A percentile compares a stretch with the other conserved stretches of the same genome.
Conservation (phyloP, 2,797 vertebrate species). For the Halcyon chelicuti region DNA sequence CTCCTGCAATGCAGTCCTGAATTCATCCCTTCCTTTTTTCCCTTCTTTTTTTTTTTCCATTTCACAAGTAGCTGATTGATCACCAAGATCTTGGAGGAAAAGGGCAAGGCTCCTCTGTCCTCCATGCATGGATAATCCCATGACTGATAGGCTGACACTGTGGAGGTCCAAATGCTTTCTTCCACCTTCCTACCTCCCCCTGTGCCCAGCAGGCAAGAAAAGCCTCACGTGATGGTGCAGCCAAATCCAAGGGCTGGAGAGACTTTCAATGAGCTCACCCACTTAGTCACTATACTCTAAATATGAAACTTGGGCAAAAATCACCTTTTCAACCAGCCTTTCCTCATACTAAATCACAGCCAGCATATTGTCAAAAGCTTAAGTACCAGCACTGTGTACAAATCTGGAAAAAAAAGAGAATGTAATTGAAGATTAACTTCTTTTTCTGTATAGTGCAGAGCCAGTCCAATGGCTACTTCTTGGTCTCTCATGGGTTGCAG, state of each 20-base stretch:
- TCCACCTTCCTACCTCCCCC: neutral
- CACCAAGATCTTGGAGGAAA: neutral
- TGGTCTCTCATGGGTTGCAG: neutral
- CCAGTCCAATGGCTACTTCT: neutral
- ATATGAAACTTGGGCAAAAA: neutral
- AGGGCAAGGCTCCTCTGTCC: neutral
- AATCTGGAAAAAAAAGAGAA: neutral
- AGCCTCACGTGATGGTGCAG: fast-evolving
- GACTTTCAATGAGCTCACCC: neutral
- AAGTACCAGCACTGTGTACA: neutral
- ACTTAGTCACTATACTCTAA: neutral
- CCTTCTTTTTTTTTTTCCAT: neutral
- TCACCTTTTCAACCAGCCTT: neutral
- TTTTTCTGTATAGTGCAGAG: neutral
- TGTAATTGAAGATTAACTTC: neutral
- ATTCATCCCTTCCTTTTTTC: neutral
- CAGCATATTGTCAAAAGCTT: fast-evolving
- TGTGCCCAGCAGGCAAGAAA: neutral
- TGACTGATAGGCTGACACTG: neutral
- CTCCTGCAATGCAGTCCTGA: neutral
- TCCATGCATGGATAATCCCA: neutral
- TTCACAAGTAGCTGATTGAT: neutral
- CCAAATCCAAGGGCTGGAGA: neutral
- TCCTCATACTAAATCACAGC: neutral
- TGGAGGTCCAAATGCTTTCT: neutral